phyloP scores from a whole-genome alignment of 2,113 vertebrate genomes.

The Labrus mixtus region DNA sequence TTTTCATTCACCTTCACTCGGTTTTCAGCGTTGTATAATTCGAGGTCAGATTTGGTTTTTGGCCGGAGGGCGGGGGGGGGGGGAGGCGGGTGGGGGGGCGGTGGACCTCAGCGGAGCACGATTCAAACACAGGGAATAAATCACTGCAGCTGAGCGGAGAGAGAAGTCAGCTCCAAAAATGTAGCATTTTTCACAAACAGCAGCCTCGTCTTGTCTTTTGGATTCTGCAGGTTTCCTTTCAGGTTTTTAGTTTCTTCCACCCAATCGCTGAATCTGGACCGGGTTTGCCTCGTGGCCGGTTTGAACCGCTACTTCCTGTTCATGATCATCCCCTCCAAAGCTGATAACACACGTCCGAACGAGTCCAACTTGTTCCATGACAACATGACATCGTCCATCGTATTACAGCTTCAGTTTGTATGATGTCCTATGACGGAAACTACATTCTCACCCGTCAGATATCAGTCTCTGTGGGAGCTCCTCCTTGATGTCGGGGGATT shows the following conservation, averaged over 20 bases:
- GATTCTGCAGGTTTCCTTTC: neutral
- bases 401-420: too few species aligned
- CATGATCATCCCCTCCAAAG: neutral
- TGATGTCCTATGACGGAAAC: too few species aligned
- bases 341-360: neutral
- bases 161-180: neutral
- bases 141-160: neutral
- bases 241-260: neutral
- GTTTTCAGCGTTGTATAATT: slow-evolving; percentile 9
- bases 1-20: slow-evolving; percentile 34
- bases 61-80: slow-evolving; percentile 18
- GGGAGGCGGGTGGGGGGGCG: too few species aligned
- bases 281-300: neutral
- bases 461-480: too few species aligned
- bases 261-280: neutral
- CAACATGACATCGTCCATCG: too few species aligned
- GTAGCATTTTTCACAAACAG: too few species aligned
- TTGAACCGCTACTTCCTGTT: too few species aligned
- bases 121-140: neutral
- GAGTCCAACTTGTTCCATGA: too few species aligned
- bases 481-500: too few species aligned
- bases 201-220: too few species aligned
- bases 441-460: too few species aligned
- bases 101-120: slow-evolving; percentile 17
- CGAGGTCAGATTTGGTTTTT: slow-evolving; percentile 37